A percentile compares a stretch with the other conserved stretches of the same genome.
These are phyloP conservation scores for Chymomyza costata DNA, from an alignment of 1,140 invertebrate genomes.

Conservation along the genomic window DNA sequence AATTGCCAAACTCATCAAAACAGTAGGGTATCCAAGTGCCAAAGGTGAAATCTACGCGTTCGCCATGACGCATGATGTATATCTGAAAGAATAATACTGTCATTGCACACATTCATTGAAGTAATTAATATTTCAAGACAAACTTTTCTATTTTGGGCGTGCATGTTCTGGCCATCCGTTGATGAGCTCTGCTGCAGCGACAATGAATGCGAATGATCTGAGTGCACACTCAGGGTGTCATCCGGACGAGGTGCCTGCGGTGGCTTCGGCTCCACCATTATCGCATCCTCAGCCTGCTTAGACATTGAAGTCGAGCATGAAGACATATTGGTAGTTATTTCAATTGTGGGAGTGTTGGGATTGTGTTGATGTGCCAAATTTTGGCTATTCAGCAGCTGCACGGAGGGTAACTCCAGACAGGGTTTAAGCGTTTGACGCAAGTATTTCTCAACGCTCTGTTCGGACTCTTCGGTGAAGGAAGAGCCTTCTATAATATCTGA, in stretches of 20 bases:
- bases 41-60: conserved; percentile 94
- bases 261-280: conserved; percentile 58
- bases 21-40: conserved; percentile 90
- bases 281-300: conserved; percentile 50
- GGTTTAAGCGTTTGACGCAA: conserved; percentile 62
- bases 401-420: conserved; percentile 57
- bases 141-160: conserved; percentile 75
- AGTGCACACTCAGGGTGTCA: conserved; percentile 62
- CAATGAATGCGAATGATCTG: conserved; percentile 41
- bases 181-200: conserved; percentile 11
- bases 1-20: conserved; percentile 87
- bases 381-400: conserved; percentile 46
- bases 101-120: too few species aligned
- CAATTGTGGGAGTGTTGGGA: conserved; percentile 60
- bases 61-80: conserved; percentile 84
- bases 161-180: conserved; percentile 17
- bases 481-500: conserved; percentile 63
- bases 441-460: conserved; percentile 69
- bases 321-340: conserved; percentile 62
- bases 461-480: conserved; percentile 64
- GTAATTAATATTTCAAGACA: too few species aligned
- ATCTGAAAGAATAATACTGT: conserved; percentile 52
- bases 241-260: conserved; percentile 48
- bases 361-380: conserved; percentile 52
- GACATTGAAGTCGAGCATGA: conserved; percentile 34